Base-by-base conservation (phyloP, 1,140 invertebrate species). In the Procambarus virginalis region DNA sequence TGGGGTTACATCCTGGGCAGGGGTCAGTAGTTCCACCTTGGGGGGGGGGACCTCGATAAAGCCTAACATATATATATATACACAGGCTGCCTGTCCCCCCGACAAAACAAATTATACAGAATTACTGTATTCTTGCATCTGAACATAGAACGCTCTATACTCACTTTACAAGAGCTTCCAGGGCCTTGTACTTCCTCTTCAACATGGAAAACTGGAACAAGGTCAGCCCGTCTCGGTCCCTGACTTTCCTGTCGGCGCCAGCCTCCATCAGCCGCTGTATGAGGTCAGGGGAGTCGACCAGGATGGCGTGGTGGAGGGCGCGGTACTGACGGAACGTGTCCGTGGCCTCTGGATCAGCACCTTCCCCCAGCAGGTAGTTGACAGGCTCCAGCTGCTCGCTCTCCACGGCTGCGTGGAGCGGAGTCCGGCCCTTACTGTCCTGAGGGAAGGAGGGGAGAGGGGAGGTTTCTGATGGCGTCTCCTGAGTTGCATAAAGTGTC, bases 251-350 rank as follows among this genome's bases (percentile, higher is more conserved):
- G 64, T 70, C 76, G 0, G 83, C 81, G 3, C 78, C 77, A 9
- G 22, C 73, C 9, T 79, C 64, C 46, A 89, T 58, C 22, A 91
- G 45, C 17, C 17, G 12, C 9, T 45, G 60, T 14, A 91, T 82
- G 12, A 88, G 17, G 34, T 10, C 34, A 0, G 75, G 76, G 22
- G 70, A 79, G 76, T 91, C 91, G 4, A 79, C 49, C 81, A 79
- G 48, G 70, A 91, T 89, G 76, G 91, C 91, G 22, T 88, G 78
- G 80, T 91, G 91, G 60, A 91, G 75, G 76, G 86, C 79, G 46
- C 82, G 83, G 48, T 85, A 75, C n/a, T 75, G 81, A 10, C 82
- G 83, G 20, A 14, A 20, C 17, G 6, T 34, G 82, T 91, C 91
- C 0, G 17, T 5, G 3, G 81, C 48, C 68, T 91, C 86, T 14